phyloP scores from a whole-genome alignment of 1,140 invertebrate species.

The Aphelinus certus region DNA sequence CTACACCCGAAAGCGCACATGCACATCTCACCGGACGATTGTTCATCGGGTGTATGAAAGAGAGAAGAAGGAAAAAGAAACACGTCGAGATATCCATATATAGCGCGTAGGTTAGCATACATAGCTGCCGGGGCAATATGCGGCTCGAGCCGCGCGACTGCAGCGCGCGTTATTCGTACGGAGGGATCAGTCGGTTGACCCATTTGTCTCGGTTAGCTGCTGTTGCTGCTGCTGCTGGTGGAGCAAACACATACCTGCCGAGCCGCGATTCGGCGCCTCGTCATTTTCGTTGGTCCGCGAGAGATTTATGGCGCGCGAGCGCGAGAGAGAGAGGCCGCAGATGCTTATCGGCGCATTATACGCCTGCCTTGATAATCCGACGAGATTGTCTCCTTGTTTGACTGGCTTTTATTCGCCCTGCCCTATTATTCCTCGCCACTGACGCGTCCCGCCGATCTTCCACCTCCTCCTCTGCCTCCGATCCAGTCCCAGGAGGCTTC shows the following conservation, averaged over 20 bases:
- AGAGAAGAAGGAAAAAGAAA: no score
- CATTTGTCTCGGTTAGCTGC: conserved; percentile 37
- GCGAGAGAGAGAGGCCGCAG: not conserved
- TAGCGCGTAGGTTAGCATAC: conserved; percentile 23
- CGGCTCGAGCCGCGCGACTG: no score
- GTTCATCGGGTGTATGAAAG: no score
- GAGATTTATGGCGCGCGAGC: conserved; percentile 4
- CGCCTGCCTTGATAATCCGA: conserved; percentile 21
- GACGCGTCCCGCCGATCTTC: no score
- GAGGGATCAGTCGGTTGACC: conserved; percentile 18
- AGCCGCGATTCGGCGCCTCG: conserved; percentile 25
- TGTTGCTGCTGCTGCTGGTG: not conserved
- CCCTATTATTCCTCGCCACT: conserved; percentile 8
- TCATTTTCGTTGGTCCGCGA: conserved; percentile 30
- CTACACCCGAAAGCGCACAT: no score
- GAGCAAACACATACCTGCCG: not conserved
- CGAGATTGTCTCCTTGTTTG: conserved; percentile 25
- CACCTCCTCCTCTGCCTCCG: no score
- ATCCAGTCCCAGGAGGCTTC: no score
- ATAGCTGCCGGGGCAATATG: no score
- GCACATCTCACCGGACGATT: no score
- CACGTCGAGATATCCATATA: no score
- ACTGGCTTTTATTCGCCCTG: not conserved
- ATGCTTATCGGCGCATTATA: conserved; percentile 20
- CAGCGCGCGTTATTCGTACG: no score